A percentile compares a stretch with the other conserved stretches of the same genome.
Evolutionary conservation across 1,140 invertebrate genomes (phyloP).

Genomic region (Augochlora pura): DNA sequence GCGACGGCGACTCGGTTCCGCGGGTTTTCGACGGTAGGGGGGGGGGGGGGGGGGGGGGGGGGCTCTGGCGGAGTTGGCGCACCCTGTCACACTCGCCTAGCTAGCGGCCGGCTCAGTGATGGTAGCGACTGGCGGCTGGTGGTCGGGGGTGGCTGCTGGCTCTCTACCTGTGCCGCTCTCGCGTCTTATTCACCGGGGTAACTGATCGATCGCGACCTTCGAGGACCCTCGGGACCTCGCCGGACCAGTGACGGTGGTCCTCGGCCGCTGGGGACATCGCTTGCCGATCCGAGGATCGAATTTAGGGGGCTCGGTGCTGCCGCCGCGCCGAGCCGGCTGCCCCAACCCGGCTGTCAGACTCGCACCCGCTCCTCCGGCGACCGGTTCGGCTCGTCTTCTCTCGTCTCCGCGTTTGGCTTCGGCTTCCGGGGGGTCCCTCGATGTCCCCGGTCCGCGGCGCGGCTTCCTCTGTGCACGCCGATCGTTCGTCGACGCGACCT

Average conservation of each 20-base stretch:
- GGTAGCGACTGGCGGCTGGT: constrained; percentile 11
- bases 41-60: constrained; percentile 38
- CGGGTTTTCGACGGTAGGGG: constrained; percentile 44
- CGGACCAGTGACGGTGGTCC: neutral
- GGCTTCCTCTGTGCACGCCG: too few relatives aligned
- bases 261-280: neutral
- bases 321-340: constrained; percentile 8
- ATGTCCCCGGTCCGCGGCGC: too few relatives aligned
- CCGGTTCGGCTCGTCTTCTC: too few relatives aligned
- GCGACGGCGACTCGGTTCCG: constrained; percentile 33
- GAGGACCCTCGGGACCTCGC: neutral
- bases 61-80: constrained; percentile 7
- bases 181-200: neutral
- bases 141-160: constrained; percentile 17
- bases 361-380: neutral
- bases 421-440: too few relatives aligned
- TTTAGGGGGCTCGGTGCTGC: constrained; percentile 1
- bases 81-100: constrained; percentile 42
- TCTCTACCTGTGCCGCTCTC: constrained; percentile 4
- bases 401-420: too few relatives aligned
- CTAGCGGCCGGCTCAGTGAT: constrained; percentile 10
- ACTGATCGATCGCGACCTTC: constrained; percentile 49
- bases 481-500: too few relatives aligned
- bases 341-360: neutral
- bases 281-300: too few relatives aligned